phyloP scores from a whole-genome alignment of 2,797 vertebrate genomes.

The Falco naumanni region DNA sequence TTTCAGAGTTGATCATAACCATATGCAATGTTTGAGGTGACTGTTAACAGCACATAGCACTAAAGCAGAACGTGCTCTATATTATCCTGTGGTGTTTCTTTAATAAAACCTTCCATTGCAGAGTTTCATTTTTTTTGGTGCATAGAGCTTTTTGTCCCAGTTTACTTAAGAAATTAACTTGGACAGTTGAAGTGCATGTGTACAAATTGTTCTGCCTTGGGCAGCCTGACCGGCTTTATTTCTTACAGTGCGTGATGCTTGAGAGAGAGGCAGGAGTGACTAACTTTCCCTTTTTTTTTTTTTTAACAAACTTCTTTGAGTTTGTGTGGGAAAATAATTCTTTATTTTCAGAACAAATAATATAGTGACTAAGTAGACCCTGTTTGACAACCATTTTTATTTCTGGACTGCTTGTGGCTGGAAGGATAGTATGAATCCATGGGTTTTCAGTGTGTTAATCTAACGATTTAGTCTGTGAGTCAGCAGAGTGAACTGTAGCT shows the following conservation, averaged over 20 bases:
- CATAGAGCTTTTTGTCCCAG: background rate
- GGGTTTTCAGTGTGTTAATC: accelerated
- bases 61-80: background rate
- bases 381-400: background rate
- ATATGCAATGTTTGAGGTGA: background rate
- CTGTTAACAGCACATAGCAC: background rate
- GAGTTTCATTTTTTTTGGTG: background rate
- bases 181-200: background rate
- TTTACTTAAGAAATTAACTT: background rate
- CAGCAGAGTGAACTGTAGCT: background rate
- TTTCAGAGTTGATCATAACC: background rate
- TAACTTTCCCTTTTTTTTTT: background rate
- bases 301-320: background rate
- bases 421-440: background rate
- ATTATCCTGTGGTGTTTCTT: background rate
- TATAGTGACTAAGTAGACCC: background rate
- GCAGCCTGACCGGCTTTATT: background rate
- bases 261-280: background rate
- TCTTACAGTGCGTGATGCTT: background rate
- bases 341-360: background rate
- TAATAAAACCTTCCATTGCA: background rate
- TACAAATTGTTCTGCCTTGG: background rate
- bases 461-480: background rate
- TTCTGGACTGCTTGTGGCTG: background rate
- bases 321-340: background rate